phyloP scores from a whole-genome alignment of 2,888 invertebrate genomes.

The Pachymerium ferrugineum region DNA sequence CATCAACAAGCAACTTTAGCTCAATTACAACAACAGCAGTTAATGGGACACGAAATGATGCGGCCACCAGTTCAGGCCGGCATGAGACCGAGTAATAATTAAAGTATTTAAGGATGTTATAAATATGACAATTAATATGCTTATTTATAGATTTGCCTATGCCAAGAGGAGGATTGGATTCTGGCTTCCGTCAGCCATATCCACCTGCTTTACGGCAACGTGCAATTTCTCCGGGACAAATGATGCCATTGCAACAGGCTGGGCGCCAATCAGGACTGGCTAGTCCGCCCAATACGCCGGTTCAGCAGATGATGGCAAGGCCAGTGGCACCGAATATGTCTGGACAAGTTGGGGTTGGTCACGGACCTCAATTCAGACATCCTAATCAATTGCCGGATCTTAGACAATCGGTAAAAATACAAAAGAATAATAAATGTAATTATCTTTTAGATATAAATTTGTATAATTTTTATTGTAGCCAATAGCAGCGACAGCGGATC shows the following conservation, averaged over 20 bases:
- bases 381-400: slow-evolving; percentile 34
- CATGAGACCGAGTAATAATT: slow-evolving; percentile 15
- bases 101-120: background rate
- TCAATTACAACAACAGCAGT: slow-evolving; percentile 54
- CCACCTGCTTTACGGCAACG: slow-evolving; percentile 37
- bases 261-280: slow-evolving; percentile 6
- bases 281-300: slow-evolving; percentile 12
- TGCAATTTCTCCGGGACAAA: slow-evolving; percentile 22
- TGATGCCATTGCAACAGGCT: background rate
- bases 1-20: slow-evolving; percentile 48
- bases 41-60: slow-evolving; percentile 53
- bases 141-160: background rate
- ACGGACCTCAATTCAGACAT: slow-evolving; percentile 35
- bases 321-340: slow-evolving; percentile 14
- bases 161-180: slow-evolving; percentile 20
- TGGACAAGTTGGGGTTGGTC: slow-evolving; percentile 29
- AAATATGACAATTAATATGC: background rate
- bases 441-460: background rate
- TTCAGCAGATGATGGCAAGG: slow-evolving; percentile 26
- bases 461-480: background rate
- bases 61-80: slow-evolving; percentile 43
- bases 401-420: slow-evolving; percentile 35
- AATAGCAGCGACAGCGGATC: slow-evolving; percentile 36
- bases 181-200: slow-evolving; percentile 37
- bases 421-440: background rate